Percentiles rank a stretch among this genome's conserved stretches.
phyloP scores from a whole-genome alignment of 2,797 vertebrate species.

The Sebastes reedi region DNA sequence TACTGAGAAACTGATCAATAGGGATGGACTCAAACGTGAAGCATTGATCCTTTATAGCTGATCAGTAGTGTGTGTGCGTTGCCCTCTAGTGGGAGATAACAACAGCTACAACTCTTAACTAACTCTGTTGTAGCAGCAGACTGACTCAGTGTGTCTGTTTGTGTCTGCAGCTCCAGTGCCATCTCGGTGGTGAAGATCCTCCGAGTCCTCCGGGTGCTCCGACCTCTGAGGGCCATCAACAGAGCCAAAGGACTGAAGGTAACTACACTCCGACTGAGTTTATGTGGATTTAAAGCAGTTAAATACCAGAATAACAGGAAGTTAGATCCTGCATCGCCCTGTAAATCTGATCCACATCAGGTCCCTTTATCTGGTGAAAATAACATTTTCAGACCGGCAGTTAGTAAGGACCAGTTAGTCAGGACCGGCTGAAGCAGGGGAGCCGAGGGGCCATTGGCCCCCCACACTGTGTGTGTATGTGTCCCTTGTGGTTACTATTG shows the following conservation, averaged over 20 bases:
- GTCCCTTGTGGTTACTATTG: too few species aligned
- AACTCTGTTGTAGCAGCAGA: not conserved
- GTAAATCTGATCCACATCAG: too few species aligned
- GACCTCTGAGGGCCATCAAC: conserved; percentile 97
- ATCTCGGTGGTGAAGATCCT: conserved; percentile 99
- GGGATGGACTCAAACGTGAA: not conserved
- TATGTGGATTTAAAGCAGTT: not conserved
- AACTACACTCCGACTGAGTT: not conserved
- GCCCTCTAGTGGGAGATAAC: conserved; percentile 6
- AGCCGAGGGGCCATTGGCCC: too few species aligned
- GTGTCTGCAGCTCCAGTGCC: conserved; percentile 88
- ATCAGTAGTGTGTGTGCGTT: not conserved
- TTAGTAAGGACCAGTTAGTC: not conserved
- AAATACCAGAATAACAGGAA: too few species aligned
- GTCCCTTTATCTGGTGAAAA: too few species aligned
- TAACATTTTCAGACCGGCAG: too few species aligned
- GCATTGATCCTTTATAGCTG: not conserved
- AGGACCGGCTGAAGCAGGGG: not conserved
- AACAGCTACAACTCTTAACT: not conserved
- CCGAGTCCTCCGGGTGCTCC: conserved; percentile 92
- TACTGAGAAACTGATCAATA: not conserved
- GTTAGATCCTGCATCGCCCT: too few species aligned
- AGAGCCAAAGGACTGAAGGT: conserved; percentile 99
- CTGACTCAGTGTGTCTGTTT: not conserved
- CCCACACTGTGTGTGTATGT: too few species aligned